Evolutionary conservation across 2,888 invertebrate genomes (phyloP), one percentile per base, ranked within the genome.

Genomic region (Muscina levida): DNA sequence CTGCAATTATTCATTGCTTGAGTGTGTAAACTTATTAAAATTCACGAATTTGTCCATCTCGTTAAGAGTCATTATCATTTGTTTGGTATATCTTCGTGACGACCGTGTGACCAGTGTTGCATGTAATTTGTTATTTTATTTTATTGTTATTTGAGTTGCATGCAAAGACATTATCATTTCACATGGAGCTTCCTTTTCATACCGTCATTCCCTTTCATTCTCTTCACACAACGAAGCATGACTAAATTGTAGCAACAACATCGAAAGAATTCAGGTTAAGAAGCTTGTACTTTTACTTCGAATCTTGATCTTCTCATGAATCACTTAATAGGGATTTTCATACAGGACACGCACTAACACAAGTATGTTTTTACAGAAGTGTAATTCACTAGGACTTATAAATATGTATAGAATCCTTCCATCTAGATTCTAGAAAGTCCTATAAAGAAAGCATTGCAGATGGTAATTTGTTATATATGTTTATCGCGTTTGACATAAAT

Each of bases 81-180:
- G 42, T 46, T 19, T 46, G 37, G 31, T 31, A 31, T 46, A 46
- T 48, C 15, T 59, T 48, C 62, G 4, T 48, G 66, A 66, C 39
- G 77, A 82, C 79, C 78, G 83, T 83, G 84, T 85, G 83, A 84
- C 85, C 87, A 85, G 86, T 86, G 87, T 87, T 87, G 87, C 87
- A 87, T 87, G 87, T 88, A 87, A 87, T 87, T 88, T 87, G 88
- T 88, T 88, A 87, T 86, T 87, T 88, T 85, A 87, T 87, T 87
- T 88, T 87, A 88, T 87, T 87, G 87, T 87, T 87, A 87, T 87
- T 87, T 72, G 59, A 67, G 77, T 87, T 86, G 84, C 83, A 83
- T 80, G 83, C 83, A 75, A 81, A 66, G 81, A 77, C 81, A 81
- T 62, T 77, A 77, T 75, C 77, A 87, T 86, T 86, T 31, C 86